A percentile compares a stretch with the other conserved stretches of the same genome.
phyloP scores from a whole-genome alignment of 2,113 vertebrate genomes.

The Dolichotis patagonum region DNA sequence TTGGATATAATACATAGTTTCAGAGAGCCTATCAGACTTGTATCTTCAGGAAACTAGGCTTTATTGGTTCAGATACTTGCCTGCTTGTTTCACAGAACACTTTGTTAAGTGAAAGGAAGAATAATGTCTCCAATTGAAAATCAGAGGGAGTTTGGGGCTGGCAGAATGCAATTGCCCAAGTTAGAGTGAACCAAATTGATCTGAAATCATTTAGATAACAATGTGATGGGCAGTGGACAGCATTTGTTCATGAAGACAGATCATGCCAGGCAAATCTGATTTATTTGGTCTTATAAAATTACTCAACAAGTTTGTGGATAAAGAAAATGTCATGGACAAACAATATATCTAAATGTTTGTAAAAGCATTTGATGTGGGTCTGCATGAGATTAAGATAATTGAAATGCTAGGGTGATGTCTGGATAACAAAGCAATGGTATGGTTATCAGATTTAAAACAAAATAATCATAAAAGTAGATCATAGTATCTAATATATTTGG shows the following conservation, averaged over 20 bases:
- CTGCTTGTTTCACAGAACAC: conserved; percentile 78
- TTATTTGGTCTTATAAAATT: conserved; percentile 79
- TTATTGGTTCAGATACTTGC: conserved; percentile 78
- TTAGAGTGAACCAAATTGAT: conserved; percentile 81
- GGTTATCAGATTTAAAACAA: conserved; percentile 77
- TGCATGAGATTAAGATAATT: conserved; percentile 77
- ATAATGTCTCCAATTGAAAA: conserved; percentile 81
- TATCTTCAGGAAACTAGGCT: conserved; percentile 70
- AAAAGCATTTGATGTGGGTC: conserved; percentile 77
- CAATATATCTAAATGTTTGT: conserved; percentile 78
- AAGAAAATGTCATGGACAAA: conserved; percentile 75
- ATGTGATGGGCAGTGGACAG: conserved; percentile 75
- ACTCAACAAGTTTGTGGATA: conserved; percentile 80
- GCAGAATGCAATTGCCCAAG: conserved; percentile 80
- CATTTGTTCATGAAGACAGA: conserved; percentile 82
- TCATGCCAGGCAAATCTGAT: conserved; percentile 80
- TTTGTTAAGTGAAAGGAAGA: conserved; percentile 81
- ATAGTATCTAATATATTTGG: conserved; percentile 45
- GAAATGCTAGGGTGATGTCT: conserved; percentile 76
- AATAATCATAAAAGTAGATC: conserved; percentile 69
- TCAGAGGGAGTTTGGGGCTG: conserved; percentile 74
- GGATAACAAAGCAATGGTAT: conserved; percentile 67
- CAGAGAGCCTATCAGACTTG: conserved; percentile 54
- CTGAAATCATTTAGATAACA: conserved; percentile 82
- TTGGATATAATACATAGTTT: conserved; percentile 65